Evolutionary conservation across 1,140 invertebrate species (phyloP), one percentile per base, ranked within the genome.

Genomic region (Polypedilum pembai): DNA sequence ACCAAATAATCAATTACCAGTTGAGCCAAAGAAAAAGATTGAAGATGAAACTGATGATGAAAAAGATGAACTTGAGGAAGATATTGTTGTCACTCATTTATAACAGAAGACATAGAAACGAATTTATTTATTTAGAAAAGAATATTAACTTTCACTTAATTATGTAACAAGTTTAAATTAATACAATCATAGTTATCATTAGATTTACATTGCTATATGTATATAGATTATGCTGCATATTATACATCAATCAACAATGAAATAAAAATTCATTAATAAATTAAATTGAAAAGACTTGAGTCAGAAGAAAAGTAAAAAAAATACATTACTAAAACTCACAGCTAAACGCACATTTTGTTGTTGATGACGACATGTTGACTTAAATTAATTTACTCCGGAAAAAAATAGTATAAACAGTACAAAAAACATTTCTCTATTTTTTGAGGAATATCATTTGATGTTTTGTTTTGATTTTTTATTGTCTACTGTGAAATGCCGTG

Each of bases 31-130:
- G 76, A n/a, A 78, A 77, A 73, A 18, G 8, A 69, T 69, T 69
- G 78, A 81, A 77, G 91, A 92, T 80, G 90, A 92, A 82, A 88
- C 88, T 73, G 91, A 93, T 78, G 91, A 93, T 79, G 91, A 93
- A 80, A 89, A 91, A 78, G 91, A 93, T 81, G 91, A 92, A 79
- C 89, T 92, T 75, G 92, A 93, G 83, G 91, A 94, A 79, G 90
- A 92, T 79, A 92, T 93, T 80, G 90, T 92, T 78, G 89, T 94
- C 77, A 93, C 91, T 63, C 91, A 92, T 82, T 87, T 93, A 77
- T 93, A 88, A 33, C 5, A 33, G 24, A 33, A 86, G 45, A 76
- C 21, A 33, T 5, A 33, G 5, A 33, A 33, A 33, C 24, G 24
- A 33, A 33, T 33, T 33, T 33, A 33, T 33, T 33, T 33, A 33